Evolutionary conservation across 2,113 vertebrate species (phyloP), one percentile per base, ranked within the genome.

Genomic region (Nothocercus nigrocapillus): DNA sequence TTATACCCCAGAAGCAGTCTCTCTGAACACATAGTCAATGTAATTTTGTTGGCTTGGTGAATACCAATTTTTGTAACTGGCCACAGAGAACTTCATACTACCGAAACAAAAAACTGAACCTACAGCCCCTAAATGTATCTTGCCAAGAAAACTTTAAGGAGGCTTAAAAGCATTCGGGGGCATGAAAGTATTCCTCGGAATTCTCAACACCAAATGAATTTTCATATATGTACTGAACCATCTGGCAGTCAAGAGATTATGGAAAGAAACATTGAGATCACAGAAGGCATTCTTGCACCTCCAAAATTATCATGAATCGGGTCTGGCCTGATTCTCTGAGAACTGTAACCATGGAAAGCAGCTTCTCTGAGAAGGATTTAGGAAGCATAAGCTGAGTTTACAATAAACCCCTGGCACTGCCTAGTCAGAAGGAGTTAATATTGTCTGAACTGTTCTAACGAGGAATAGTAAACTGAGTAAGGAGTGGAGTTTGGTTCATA

Each of bases 191-290:
- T 89, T 36, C 47, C 81, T 81, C 49, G 69, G 36, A 92, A 75
- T 72, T 84, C 62, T 79, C 82, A 82, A 75, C 15, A 42, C 42
- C 51, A 86, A 90, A 64, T n/a, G 84, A 66, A 72, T 94, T 91
- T 89, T 87, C 42, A 82, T 47, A 89, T 78, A 82, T 68, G 32
- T 59, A 75, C 42, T 72, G 56, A 91, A 79, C 84, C 81, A 94
- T 87, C 73, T 94, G 84, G 45, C 45, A 79, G 86, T 96, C 66
- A 54, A 87, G 51, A 94, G 73, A 91, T 86, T 87, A 95, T 16
- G 2, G 1, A 88, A 83, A 66, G 70, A 85, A 81, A 91, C 24
- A 78, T 4, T 51, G 67, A 92, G 58, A 85, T 90, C 54, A 56
- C 54, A 56, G 54, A 56, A 56, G 28, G 54, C 54, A 56, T 56